Percentiles rank a stretch among this genome's conserved stretches.
These are phyloP conservation scores for Pterois miles DNA, from an alignment of 2,797 vertebrate species.

Conservation along the genomic window DNA sequence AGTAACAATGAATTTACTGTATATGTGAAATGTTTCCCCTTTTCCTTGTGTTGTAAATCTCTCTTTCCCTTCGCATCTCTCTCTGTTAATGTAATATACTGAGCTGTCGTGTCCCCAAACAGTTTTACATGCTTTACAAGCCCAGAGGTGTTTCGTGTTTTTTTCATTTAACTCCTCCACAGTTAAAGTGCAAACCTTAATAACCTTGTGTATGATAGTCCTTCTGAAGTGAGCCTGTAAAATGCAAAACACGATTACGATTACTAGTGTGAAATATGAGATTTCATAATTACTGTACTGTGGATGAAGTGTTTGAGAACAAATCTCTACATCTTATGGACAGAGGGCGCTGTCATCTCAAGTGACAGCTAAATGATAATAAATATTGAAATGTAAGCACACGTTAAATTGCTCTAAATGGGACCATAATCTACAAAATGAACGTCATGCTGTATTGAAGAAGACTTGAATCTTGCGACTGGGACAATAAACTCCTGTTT, in stretches of 20 bases:
- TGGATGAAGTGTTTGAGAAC: background rate
- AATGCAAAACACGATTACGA: background rate
- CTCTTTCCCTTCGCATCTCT: background rate
- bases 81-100: background rate
- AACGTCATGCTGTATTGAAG: too few relatives aligned
- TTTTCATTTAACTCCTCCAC: too few relatives aligned
- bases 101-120: background rate
- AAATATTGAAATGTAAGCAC: background rate
- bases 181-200: background rate
- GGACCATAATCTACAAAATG: too few relatives aligned
- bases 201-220: background rate
- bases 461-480: too few relatives aligned
- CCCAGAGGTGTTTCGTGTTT: background rate
- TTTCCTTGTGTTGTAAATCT: background rate
- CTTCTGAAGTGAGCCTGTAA: background rate
- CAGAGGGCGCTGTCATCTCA: background rate
- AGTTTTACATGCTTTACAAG: slow-evolving; percentile 10
- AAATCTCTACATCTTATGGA: background rate
- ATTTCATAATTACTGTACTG: background rate
- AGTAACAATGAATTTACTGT: background rate
- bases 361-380: background rate
- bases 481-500: too few relatives aligned
- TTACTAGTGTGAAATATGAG: background rate
- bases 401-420: background rate
- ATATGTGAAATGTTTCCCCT: background rate